These are phyloP conservation scores for Sphenopsis melanotis DNA, from an alignment of 2,797 vertebrate species.

Conservation along the genomic window DNA sequence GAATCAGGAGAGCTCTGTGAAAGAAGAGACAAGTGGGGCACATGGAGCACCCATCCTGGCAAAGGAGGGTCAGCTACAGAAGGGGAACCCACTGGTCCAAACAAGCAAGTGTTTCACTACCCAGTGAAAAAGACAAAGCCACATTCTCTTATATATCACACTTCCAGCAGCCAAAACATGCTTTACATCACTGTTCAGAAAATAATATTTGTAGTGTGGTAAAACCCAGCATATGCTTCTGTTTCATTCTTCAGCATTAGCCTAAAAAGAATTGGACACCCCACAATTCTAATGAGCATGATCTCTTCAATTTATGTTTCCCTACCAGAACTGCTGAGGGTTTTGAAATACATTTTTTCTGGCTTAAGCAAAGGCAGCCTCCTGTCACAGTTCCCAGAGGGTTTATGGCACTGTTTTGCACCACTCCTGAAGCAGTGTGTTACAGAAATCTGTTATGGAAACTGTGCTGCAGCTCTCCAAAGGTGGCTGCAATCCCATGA, in stretches of 20 bases:
- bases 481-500: neutral
- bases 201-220: neutral
- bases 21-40: neutral
- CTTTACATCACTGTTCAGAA: neutral
- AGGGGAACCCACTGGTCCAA: neutral
- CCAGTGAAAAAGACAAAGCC: neutral
- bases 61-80: neutral
- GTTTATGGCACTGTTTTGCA: neutral
- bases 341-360: neutral
- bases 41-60: accelerated
- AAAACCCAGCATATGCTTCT: neutral
- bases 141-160: neutral
- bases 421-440: neutral
- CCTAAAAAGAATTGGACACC: neutral
- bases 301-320: neutral
- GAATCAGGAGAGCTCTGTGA: neutral
- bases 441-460: neutral
- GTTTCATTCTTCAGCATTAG: neutral
- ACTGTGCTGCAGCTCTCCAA: neutral
- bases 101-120: neutral
- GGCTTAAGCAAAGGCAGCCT: neutral
- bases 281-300: neutral
- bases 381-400: neutral
- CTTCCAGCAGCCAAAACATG: neutral
- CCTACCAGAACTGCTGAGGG: neutral